Evolutionary conservation across 2,888 invertebrate species (phyloP), one percentile per base, ranked within the genome.

Genomic region (Cheilosia vernalis): DNA sequence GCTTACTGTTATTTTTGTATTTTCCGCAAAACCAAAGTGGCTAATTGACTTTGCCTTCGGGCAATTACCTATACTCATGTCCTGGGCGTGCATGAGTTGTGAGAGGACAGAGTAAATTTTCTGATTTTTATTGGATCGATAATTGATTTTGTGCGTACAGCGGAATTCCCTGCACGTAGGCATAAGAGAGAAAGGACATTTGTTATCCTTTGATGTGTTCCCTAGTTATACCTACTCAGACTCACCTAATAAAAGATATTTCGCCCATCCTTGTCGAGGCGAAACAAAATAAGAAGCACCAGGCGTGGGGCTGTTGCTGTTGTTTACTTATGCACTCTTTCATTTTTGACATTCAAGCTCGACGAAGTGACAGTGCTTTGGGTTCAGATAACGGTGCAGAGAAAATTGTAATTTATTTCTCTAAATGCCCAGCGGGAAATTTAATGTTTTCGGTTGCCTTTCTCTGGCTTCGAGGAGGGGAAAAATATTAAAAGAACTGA

Each of bases 31-130:
- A 69, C 66, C 24, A 63, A 69, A 84, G 74, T 64, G 70, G 79
- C 58, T 84, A 84, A 84, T 84, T 84, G 78, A 84, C 60, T 76
- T 84, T 79, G 64, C 79, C 74, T 74, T 79, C 66, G 66, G 79
- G 49, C 74, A 84, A 79, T 84, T 83, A n/a, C n/a, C n/a, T n/a
- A 83, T 66, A 24, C 51, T 61, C 77, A 47, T 83, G 77, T 67
- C 81, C 76, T 56, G 44, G n/a, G 24, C 51, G 24, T 19, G 55
- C 51, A 60, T 10, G 61, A 49, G 30, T 30, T 15, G 55, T 27
- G 6, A n/a, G 53, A 53, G 21, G 10, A 33, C 56, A 33, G 44
- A 44, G 49, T 10, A 42, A 63, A 64, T 37, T n/a, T 21, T 10
- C 42, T 70, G 55, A 58, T 70, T 76, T 63, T 21, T 55, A 72